Base-by-base conservation (phyloP, 30 jellyfish, hydroid and myxozoan genomes). In the Hydractinia symbiolongicarpus region DNA sequence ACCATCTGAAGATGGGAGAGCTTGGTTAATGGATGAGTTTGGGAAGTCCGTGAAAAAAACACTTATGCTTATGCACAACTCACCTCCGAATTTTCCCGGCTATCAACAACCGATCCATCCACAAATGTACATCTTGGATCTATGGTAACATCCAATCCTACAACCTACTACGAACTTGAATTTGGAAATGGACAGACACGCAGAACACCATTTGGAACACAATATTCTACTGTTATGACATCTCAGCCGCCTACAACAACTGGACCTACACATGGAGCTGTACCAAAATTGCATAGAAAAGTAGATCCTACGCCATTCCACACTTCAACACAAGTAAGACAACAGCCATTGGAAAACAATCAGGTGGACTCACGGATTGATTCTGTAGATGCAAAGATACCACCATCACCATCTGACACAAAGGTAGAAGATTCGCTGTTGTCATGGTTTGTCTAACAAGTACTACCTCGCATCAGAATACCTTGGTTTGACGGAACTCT, bases 391-490 rank as follows among this genome's bases (percentile, higher is more conserved):
- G 7, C 9, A 13, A 64, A 64, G 40, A 44, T 13, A n/a, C 17
- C 74, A 64, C 8, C 16, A 7, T 30, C 2, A 30, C 44, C 44
- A 30, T 30, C 44, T 2, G 74, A 64, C 19, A 2, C 74, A 7
- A 64, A 51, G 40, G 40, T 64, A 51, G 74, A 64, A 64, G 74
- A 64, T 6, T 64, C 17, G 40, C 17, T 64, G 40, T 44, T 6
- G 16, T n/a, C 17, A 51, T 64, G 74, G 74, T 64, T 64, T 64
- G 74, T 64, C 7, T 6, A 64, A 64, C 74, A 64, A 64, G 74
- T 4, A 64, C 1, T 64, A 64, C 74, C 74, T 6, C 9, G 74
- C 19, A 13, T 64, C 9, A 7, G 74, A 64, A 64, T 64, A n/a
- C 74, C 74, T 6, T 64, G 74, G 74, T 64, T 64, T 64, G 74